These are phyloP conservation scores for Heterohyrax brucei DNA, from an alignment of 2,797 vertebrate species.

Conservation along the genomic window DNA sequence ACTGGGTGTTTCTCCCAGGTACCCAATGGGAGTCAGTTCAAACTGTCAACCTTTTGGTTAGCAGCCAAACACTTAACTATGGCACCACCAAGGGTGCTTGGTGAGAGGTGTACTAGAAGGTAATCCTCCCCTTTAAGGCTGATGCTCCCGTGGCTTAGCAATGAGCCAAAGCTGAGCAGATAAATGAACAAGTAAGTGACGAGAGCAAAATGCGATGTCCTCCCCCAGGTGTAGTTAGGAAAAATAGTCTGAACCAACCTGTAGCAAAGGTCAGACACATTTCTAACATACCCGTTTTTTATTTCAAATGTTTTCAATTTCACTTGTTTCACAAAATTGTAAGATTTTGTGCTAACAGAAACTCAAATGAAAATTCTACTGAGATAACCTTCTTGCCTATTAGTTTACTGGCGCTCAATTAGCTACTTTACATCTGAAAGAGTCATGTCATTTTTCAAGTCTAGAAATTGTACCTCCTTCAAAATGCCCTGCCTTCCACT, in stretches of 20 bases:
- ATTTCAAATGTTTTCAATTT: background rate
- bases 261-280: background rate
- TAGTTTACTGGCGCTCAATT: background rate
- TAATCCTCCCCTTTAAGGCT: background rate
- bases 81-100: no score
- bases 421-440: background rate
- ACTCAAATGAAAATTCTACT: constrained; percentile 3
- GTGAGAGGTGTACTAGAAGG: background rate
- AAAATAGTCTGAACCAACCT: background rate
- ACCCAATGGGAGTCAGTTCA: no score
- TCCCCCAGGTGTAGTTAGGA: background rate
- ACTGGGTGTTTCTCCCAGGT: no score
- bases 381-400: background rate
- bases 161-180: background rate
- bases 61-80: no score
- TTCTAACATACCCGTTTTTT: background rate
- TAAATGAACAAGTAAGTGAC: background rate
- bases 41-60: no score
- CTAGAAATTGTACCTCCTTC: constrained; percentile 45
- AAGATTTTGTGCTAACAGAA: constrained; percentile 42
- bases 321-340: constrained; percentile 35
- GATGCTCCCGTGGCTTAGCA: background rate
- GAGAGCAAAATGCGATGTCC: background rate
- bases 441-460: background rate
- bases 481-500: background rate